Conservation (phyloP, 2,888 invertebrate species). For the Xanthorhoe designata region DNA sequence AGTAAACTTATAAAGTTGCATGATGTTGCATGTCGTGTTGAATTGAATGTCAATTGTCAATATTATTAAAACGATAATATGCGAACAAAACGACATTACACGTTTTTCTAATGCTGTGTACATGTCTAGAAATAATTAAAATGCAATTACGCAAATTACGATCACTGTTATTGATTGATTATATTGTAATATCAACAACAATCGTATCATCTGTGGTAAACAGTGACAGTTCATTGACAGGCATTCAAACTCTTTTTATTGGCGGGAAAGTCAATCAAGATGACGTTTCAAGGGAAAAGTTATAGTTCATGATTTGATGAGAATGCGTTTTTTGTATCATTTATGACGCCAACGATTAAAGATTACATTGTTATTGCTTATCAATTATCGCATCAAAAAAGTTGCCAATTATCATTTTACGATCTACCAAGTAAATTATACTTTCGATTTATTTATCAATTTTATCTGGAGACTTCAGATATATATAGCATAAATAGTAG, state of each 20-base stretch:
- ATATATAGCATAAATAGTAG: not conserved
- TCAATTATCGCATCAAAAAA: conserved; percentile 11
- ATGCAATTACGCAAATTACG: conserved; percentile 28
- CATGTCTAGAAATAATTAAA: conserved; percentile 11
- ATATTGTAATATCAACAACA: conserved; percentile 29
- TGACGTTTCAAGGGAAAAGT: conserved; percentile 54
- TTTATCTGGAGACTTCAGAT: not conserved
- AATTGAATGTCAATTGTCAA: conserved; percentile 3
- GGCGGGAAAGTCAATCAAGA: conserved; percentile 57
- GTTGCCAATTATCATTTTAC: conserved; percentile 2
- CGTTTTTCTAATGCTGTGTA: not conserved
- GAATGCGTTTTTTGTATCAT: conserved; percentile 45
- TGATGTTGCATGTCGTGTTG: conserved; percentile 40
- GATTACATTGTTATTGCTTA: conserved; percentile 22
- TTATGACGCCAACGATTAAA: conserved; percentile 35
- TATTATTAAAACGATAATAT: conserved; percentile 15
- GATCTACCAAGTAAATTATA: not conserved
- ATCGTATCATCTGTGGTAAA: conserved; percentile 22
- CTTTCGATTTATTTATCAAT: conserved; percentile 17
- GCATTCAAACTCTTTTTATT: conserved; percentile 39
- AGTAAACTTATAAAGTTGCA: conserved; percentile 26
- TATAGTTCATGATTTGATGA: conserved; percentile 48
- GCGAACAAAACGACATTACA: conserved; percentile 24
- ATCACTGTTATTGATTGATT: conserved; percentile 38
- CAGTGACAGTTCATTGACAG: conserved; percentile 42